phyloP scores from a whole-genome alignment of 2,888 invertebrate species.

The Perdita meconis region DNA sequence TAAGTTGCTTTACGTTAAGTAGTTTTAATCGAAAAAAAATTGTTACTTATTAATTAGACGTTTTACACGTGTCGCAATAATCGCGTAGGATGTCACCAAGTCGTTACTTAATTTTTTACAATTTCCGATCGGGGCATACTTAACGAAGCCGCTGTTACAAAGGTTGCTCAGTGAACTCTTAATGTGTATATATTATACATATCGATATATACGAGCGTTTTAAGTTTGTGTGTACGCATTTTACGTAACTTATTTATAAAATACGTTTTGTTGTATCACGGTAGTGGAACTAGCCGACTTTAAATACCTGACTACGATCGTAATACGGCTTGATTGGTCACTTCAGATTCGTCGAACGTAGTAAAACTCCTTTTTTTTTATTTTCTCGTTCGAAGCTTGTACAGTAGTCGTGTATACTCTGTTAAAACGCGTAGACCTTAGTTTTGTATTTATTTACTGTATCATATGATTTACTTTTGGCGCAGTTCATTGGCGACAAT shows the following conservation, averaged over 20 bases:
- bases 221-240: background rate
- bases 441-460: conserved; percentile 70
- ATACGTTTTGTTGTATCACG: conserved; percentile 14
- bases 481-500: conserved; percentile 77
- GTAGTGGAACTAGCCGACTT: conserved; percentile 2
- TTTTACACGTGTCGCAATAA: conserved; percentile 17
- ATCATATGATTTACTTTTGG: conserved; percentile 69
- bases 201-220: conserved; percentile 1
- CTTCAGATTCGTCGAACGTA: conserved; percentile 59
- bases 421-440: conserved; percentile 64
- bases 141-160: background rate
- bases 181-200: conserved; percentile 33
- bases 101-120: conserved; percentile 24
- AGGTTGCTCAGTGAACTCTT: conserved; percentile 32
- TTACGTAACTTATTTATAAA: conserved; percentile 41
- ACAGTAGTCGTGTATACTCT: conserved; percentile 55
- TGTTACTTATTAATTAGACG: conserved; percentile 28
- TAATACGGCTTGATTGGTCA: conserved; percentile 43
- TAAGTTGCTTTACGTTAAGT: conserved; percentile 36
- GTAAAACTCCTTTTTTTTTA: conserved; percentile 36
- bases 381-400: conserved; percentile 53
- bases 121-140: background rate
- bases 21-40: conserved; percentile 11
- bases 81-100: conserved; percentile 18
- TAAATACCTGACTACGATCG: background rate